Evolutionary conservation across 2,113 vertebrate species (phyloP).

Genomic region (Oncorhynchus masou): DNA sequence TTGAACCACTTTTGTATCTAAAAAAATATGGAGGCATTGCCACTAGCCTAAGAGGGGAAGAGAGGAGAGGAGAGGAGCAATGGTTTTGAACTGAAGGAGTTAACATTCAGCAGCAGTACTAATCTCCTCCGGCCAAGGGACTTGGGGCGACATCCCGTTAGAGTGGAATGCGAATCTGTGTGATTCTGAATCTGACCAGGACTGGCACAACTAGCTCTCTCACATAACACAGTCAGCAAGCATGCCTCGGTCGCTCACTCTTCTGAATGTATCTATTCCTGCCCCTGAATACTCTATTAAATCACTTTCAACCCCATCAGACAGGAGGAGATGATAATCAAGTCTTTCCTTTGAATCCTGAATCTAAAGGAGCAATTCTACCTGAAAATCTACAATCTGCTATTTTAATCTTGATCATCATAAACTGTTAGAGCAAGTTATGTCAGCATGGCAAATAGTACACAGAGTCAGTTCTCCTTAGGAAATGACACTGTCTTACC

Average conservation of each 20-base stretch:
- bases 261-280: slow-evolving; percentile 61
- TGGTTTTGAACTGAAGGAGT: slow-evolving; percentile 53
- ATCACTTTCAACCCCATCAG: slow-evolving; percentile 49
- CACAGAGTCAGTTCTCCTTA: not conserved
- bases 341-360: not conserved
- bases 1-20: too few relatives aligned
- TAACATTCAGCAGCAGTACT: slow-evolving; percentile 59
- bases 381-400: not conserved
- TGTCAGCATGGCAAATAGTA: not conserved
- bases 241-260: slow-evolving; percentile 40
- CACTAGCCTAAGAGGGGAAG: not conserved
- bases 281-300: slow-evolving; percentile 60
- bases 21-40: too few relatives aligned
- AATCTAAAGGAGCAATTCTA: not conserved
- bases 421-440: not conserved
- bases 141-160: slow-evolving; percentile 71
- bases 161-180: slow-evolving; percentile 71
- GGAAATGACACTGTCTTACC: not conserved
- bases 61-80: slow-evolving; percentile 14
- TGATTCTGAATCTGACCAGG: slow-evolving; percentile 64
- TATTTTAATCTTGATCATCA: too few relatives aligned
- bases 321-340: slow-evolving; percentile 9
- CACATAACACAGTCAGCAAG: slow-evolving; percentile 45
- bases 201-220: slow-evolving; percentile 65
- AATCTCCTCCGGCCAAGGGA: too few relatives aligned